A percentile compares a stretch with the other conserved stretches of the same genome.
Conservation (phyloP, 2,797 vertebrate species). For the Notoglanidium macrostoma region DNA sequence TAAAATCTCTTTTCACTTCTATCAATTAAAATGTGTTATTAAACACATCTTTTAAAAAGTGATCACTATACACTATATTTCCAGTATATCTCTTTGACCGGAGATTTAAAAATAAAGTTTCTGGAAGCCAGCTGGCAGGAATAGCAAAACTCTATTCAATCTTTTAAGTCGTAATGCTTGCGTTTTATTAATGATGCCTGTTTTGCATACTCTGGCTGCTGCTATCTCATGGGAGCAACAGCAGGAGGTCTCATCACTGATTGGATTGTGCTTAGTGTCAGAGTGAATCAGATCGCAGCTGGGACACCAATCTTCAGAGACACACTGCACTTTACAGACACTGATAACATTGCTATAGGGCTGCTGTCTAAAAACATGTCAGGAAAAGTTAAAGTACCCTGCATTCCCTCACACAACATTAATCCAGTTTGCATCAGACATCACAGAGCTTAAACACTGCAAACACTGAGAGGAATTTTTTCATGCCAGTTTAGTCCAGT, state of each 20-base stretch:
- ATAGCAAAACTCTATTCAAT: conserved; percentile 29
- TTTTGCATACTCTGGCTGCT: conserved; percentile 2
- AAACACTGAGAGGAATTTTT: neutral
- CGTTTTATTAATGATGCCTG: conserved; percentile 35
- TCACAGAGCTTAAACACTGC: neutral
- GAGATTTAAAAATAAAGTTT: conserved; percentile 1
- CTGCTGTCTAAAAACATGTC: conserved; percentile 11
- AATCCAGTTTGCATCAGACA: neutral
- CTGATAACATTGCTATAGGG: neutral
- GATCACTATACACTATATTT: neutral
- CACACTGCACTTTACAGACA: neutral
- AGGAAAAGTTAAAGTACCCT: neutral
- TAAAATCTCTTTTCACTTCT: neutral
- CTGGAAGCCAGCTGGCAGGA: conserved; percentile 17
- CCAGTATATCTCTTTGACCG: neutral
- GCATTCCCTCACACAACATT: neutral
- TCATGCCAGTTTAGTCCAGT: neutral
- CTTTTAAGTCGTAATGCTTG: conserved; percentile 35
- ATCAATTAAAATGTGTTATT: neutral
- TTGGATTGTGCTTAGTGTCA: conserved; percentile 8
- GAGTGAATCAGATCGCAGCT: conserved; percentile 24
- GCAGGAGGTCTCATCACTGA: conserved; percentile 18
- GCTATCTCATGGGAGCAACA: conserved; percentile 26
- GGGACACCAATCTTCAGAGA: conserved; percentile 25
- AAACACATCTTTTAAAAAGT: neutral